Base-by-base conservation (phyloP, 2,888 invertebrate species). In the Platycnemis pennipes region DNA sequence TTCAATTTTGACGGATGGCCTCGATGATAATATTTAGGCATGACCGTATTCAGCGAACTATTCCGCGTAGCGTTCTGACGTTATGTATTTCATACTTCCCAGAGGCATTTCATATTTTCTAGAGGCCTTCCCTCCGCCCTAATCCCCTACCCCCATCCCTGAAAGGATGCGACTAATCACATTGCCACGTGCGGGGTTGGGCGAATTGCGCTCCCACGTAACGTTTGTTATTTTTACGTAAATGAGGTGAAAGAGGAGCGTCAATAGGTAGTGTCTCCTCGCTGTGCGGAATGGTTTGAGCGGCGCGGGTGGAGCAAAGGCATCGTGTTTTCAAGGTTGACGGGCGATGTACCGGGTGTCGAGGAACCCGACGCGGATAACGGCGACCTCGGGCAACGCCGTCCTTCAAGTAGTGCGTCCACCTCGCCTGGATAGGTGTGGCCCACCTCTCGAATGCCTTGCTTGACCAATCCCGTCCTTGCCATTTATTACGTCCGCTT, bases 341-440 rank as follows among this genome's bases (percentile, higher is more conserved):
- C 91, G 63, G 44, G 63, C 63, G 63, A 91, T 91, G 56, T 56
- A 53, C 49, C 53, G 42, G 42, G 56, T 89, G 91, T 91, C 91
- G 91, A 69, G 63, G 91, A 91, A 91, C 91, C 42, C 63, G 91
- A 69, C 63, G 44, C 16, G 42, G 16, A 42, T 91, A 69, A 91
- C 91, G 91, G 91, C 91, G 91, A 63, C 91, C 91, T 91, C 91
- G 91, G 91, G 13, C 44, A 63, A 91, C 56, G 69, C 44, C 63
- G 91, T 91, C 91, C 91, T 91, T 91, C 91, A 26, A 37, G 44
- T 37, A 56, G 91, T 63, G 63, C 91, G 91, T 63, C 91, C 63
- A 91, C 91, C 91, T 91, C 63, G 37, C 49, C 44, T 91, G 63
- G n/a, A 26, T 63, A 91, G 91, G 91, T 91, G 91, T 91, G 91